Evolutionary conservation across 2,113 vertebrate genomes (phyloP), one percentile per base, ranked within the genome.

Genomic region (Cyphomyrus discorhynchus): DNA sequence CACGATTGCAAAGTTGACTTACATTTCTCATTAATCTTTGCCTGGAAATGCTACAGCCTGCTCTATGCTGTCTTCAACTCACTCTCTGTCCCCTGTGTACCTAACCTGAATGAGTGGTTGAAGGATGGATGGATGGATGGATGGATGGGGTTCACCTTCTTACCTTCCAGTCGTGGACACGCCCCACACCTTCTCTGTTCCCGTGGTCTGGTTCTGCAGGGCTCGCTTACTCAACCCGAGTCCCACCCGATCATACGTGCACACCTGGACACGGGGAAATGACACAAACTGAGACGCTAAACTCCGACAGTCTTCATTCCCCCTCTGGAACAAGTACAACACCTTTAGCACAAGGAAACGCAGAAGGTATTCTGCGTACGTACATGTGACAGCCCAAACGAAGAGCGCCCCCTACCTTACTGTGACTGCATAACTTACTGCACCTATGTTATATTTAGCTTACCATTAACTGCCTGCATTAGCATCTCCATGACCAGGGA

Each of bases 101-200:
- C 39, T n/a, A 21, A 46, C 24, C 19, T 2, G 17, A 42, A 45
- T 45, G 19, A 46, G 6, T 42, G 21, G 42, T 47, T 47, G 3
- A 0, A 47, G 8, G 6, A 21, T 45, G 39, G 39, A 83, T 83
- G 42, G 35, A 31, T 35, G n/a, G 15, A 17, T 80, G 31, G 17
- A 83, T 10, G 39, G 80, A 42, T 47, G 80, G 15, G 3, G 3
- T 39, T 13, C 27, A 19, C 35, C 24, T 10, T 46, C 45, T 1
- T 90, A 97, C 96, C 95, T 94, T 92, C 96, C 96, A 42, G 95
- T 94, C 3, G 96, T 97, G 49, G 96, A 96, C 91, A 91, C 77
- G 62, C 93, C 92, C 96, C 96, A 97, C 84, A 95, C 92, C 70
- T 95, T 96, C 92, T 96, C 96, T 27, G 94, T 94, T 90, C 94